These are phyloP conservation scores for Orientallactaga sibirica DNA, from an alignment of 2,797 vertebrate genomes.

Conservation along the genomic window DNA sequence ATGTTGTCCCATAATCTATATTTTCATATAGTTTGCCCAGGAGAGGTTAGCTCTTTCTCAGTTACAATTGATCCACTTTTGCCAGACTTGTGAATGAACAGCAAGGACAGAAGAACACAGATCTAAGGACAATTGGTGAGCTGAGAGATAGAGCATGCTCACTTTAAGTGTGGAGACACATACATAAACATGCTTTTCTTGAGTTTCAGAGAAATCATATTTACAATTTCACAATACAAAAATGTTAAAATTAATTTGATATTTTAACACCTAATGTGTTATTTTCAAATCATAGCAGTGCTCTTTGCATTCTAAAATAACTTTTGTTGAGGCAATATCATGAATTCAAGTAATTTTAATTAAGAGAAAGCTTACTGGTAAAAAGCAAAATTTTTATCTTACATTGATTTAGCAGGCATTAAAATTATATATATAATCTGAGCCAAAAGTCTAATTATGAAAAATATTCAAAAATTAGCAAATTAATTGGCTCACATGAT, in stretches of 20 bases:
- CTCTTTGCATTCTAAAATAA: conserved; percentile 24
- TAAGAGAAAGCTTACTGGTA: conserved; percentile 5
- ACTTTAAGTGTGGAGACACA: conserved; percentile 44
- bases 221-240: conserved; percentile 61
- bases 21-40: conserved; percentile 40
- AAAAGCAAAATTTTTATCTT: neutral
- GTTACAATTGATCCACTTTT: conserved; percentile 59
- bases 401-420: neutral
- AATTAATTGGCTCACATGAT: neutral
- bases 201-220: conserved; percentile 45
- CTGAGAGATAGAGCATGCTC: neutral
- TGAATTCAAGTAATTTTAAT: conserved; percentile 49
- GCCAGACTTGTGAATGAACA: conserved; percentile 31
- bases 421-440: conserved; percentile 1
- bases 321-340: neutral
- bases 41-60: conserved; percentile 53
- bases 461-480: neutral
- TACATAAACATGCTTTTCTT: conserved; percentile 17
- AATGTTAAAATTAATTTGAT: conserved; percentile 58
- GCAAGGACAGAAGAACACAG: neutral
- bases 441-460: neutral
- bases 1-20: conserved; percentile 17
- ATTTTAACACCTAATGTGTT: conserved; percentile 42
- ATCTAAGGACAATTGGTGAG: conserved; percentile 41
- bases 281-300: conserved; percentile 60